Conservation (phyloP, 2,113 vertebrate species). For the Nettapus auritus region DNA sequence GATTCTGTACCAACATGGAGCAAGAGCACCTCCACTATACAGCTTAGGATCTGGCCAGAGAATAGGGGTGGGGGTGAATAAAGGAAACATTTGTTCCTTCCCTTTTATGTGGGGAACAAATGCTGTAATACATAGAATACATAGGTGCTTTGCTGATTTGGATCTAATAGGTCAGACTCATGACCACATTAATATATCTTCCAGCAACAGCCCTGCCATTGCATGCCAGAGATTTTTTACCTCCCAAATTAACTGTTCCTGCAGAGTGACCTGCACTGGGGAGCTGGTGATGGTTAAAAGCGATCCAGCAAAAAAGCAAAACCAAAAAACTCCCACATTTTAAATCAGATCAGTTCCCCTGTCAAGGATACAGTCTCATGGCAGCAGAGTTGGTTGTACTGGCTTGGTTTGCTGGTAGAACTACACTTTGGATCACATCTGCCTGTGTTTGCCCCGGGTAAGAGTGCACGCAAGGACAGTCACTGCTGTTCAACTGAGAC, state of each 20-base stretch:
- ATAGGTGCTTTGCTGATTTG: background rate
- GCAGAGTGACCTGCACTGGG: background rate
- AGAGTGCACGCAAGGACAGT: constrained; percentile 63
- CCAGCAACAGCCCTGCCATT: background rate
- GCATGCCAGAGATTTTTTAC: background rate
- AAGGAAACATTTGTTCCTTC: background rate
- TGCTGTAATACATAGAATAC: background rate
- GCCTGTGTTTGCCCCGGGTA: constrained; percentile 30
- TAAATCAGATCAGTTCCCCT: background rate
- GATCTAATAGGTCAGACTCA: background rate
- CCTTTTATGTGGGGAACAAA: background rate
- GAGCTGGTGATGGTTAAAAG: background rate
- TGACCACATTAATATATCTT: background rate
- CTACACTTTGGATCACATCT: constrained; percentile 9
- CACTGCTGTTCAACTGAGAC: constrained; percentile 59
- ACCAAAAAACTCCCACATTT: background rate
- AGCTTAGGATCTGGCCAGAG: background rate
- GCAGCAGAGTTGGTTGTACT: background rate
- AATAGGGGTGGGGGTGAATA: background rate
- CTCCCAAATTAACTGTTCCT: background rate
- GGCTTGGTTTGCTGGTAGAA: background rate
- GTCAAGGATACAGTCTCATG: background rate
- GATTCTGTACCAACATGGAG: background rate
- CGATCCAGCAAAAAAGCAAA: background rate
- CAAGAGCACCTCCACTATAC: background rate